Evolutionary conservation across 64 coral and sea anemone genomes (phyloP), one percentile per base, ranked within the genome.

Genomic region (Acropora tenuis): DNA sequence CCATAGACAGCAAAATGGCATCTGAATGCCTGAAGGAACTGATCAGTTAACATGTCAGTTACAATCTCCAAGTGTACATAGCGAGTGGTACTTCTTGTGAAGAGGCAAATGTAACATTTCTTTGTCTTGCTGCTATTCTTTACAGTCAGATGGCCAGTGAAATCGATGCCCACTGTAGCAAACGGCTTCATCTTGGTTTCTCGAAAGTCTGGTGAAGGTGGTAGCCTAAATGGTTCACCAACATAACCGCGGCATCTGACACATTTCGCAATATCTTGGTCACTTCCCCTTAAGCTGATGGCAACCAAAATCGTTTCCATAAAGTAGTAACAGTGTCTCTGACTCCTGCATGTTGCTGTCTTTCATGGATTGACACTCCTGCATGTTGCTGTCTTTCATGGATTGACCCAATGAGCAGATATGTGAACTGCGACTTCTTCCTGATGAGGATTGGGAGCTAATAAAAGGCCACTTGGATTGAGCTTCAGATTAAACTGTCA

Each of bases 21-120:
- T 57, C 89, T 90, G 67, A 90, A 90, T 16, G 89, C 66, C 45
- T 69, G 89, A 49, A 90, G 53, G 69, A 90, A 90, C 69, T 82
- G 78, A 83, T 90, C 89, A 58, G 89, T 82, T 47, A 65, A 49
- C 30, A 30, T 30, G 30, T 30, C 30, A 30, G 30, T 30, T 30
- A 30, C 79, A 74, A 83, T 55, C 50, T 91, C 89, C 69, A 91
- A 42, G 81, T 91, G 72, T 43, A 86, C 72, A 73, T 69, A 50
- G 43, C 75, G 43, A 50, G 82, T 87, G 45, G 83, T 92, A 46
- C 30, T 30, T 30, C 82, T 80, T 11, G 89, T 47, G 13, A 63
- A 91, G 15, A 84, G 78, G 72, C 69, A 84, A 50, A 84, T 44
- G 0, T 63, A 75, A 44, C 66, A 73, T 75, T 84, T 91, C 8